Conservation (phyloP, 2,888 invertebrate species). For the Stenoptilia bipunctidactyla region DNA sequence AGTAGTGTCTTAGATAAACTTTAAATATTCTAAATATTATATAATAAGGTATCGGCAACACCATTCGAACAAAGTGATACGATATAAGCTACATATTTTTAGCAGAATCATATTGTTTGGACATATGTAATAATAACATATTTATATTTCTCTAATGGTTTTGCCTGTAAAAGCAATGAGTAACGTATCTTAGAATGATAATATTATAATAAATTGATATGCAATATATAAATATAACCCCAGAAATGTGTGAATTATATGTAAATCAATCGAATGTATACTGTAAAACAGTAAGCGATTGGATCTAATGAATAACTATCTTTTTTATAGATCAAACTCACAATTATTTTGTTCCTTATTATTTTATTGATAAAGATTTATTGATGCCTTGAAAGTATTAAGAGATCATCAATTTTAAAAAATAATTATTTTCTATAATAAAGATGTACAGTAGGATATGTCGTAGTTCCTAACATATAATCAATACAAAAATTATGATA, state of each 20-base stretch:
- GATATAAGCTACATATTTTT: conserved; percentile 51
- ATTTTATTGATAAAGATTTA: background rate
- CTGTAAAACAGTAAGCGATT: conserved; percentile 44
- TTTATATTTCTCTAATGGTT: conserved; percentile 50
- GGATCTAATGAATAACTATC: conserved; percentile 22
- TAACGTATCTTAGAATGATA: conserved; percentile 36
- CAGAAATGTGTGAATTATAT: conserved; percentile 33
- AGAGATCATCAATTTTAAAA: conserved; percentile 33
- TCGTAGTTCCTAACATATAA: conserved; percentile 63
- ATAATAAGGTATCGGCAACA: conserved; percentile 45
- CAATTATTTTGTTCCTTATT: conserved; percentile 8
- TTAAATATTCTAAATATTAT: conserved; percentile 64
- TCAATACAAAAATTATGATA: conserved; percentile 55
- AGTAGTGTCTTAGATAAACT: conserved; percentile 65
- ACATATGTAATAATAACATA: conserved; percentile 31
- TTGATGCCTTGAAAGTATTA: conserved; percentile 16
- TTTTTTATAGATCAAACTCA: conserved; percentile 17
- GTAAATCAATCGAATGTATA: conserved; percentile 21
- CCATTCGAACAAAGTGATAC: conserved; percentile 66
- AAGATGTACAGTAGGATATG: conserved; percentile 55
- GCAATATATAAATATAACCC: conserved; percentile 31
- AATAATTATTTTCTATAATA: conserved; percentile 38
- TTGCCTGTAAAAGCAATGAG: conserved; percentile 48
- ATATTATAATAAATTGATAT: conserved; percentile 17
- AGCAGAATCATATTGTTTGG: conserved; percentile 36